Percentiles rank a stretch among this genome's conserved stretches.
Conservation (phyloP, 2,797 vertebrate genomes). For the Halcyon badia region DNA sequence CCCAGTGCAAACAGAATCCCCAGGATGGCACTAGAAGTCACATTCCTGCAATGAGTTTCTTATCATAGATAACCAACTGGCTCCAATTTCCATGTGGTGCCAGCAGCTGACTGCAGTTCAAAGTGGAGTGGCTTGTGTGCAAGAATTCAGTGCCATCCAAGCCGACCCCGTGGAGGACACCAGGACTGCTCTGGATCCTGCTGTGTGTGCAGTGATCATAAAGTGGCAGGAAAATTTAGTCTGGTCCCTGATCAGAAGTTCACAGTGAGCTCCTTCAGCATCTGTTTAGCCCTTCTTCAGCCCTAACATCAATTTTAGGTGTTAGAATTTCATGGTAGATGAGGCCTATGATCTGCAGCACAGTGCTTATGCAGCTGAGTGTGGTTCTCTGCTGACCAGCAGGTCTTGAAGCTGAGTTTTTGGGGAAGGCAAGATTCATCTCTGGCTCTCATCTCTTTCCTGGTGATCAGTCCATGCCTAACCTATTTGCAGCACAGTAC, state of each 20-base stretch:
- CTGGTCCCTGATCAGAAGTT: neutral
- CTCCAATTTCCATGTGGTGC: fast-evolving
- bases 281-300: neutral
- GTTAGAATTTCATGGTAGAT: neutral
- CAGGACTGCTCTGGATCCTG: neutral
- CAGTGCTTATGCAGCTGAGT: neutral
- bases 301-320: neutral
- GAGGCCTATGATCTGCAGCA: fast-evolving
- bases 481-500: neutral
- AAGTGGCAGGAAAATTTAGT: neutral
- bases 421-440: neutral
- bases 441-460: neutral
- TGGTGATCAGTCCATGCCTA: neutral
- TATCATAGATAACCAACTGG: neutral
- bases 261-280: neutral
- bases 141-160: neutral
- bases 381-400: neutral
- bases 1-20: neutral
- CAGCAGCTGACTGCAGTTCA: neutral
- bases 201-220: fast-evolving
- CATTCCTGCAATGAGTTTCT: neutral
- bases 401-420: neutral
- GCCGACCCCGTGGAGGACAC: fast-evolving
- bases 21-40: neutral
- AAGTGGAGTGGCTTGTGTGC: fast-evolving